Evolutionary conservation across 2,888 invertebrate species (phyloP), one percentile per base, ranked within the genome.

Genomic region (Fragum fragum): DNA sequence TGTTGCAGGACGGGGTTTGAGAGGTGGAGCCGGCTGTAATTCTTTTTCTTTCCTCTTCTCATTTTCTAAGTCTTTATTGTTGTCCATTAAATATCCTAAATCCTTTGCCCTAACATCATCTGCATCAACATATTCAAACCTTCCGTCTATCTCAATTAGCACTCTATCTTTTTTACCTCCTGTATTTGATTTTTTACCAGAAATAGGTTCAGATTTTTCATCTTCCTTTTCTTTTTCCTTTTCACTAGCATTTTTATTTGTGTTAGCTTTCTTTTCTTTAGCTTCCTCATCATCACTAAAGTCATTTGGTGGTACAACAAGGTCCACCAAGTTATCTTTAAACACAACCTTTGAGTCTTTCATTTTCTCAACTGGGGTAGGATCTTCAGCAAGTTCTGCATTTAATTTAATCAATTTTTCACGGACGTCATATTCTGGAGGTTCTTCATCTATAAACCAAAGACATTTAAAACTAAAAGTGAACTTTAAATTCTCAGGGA

Each of bases 341-440:
- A 94, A 94, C 21, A 86, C 90, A 29, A 94, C 93, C 63, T 89
- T 90, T 32, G 90, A 87, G 72, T 90, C 88, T 36, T 74, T 85
- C 47, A 88, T 85, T 78, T 89, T 90, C 42, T 90, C 90, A 11
- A 83, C 75, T 26, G 93, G 93, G 26, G 89, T 87, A 1, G 92
- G 92, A 47, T 93, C 93, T 47, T 91, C 90, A 23, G 92, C 93
- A 16, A 94, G 87, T 76, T 94, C 93, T 29, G 91, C 90, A 81
- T 94, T 94, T 28, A 93, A 86, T 63, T 90, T 89, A 73, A 91
- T 90, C n/a, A 94, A 84, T 47, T 93, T 80, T 52, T 92, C 93
- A 55, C 91, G 90, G 6, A 94, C 93, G 84, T 94, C 91, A 83
- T 94, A 94, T 70, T 92, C 93, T 39, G 94, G 93, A 0, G 93